Percentiles rank a stretch among this genome's conserved stretches.
These are phyloP conservation scores for Platichthys flesus DNA, from an alignment of 2,113 vertebrate species.

Conservation along the genomic window DNA sequence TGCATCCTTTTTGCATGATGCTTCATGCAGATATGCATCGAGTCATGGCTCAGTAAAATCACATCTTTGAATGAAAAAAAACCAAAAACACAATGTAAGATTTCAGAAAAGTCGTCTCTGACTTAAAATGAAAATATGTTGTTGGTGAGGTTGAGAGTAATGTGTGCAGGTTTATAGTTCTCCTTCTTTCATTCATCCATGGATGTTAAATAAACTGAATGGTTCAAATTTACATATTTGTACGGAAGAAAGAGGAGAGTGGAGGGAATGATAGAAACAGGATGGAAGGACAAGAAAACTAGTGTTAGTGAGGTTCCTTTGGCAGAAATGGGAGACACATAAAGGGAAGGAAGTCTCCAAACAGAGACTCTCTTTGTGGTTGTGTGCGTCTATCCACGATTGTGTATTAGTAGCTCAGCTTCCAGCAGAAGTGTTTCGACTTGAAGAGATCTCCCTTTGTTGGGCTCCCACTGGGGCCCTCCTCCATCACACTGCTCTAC, in stretches of 20 bases:
- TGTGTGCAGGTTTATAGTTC: too few species aligned
- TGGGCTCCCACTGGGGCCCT: slow-evolving; percentile 11
- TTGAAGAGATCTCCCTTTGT: slow-evolving; percentile 23
- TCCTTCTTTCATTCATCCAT: too few species aligned
- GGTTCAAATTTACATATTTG: too few species aligned
- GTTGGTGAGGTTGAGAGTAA: too few species aligned
- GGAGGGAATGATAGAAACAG: not conserved
- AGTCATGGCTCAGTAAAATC: too few species aligned
- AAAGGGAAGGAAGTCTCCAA: not conserved
- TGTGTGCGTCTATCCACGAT: not conserved
- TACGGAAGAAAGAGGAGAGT: too few species aligned
- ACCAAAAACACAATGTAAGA: too few species aligned
- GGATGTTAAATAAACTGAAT: too few species aligned
- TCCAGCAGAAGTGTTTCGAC: slow-evolving; percentile 2
- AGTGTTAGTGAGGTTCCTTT: not conserved
- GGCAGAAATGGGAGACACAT: not conserved
- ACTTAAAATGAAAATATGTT: too few species aligned
- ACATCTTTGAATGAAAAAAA: not conserved
- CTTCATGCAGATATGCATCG: not conserved
- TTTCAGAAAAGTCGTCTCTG: too few species aligned
- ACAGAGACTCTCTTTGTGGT: slow-evolving; percentile 7
- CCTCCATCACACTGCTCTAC: slow-evolving; percentile 15
- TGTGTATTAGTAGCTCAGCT: slow-evolving; percentile 6
- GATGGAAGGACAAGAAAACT: not conserved
- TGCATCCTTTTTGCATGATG: not conserved